Evolutionary conservation across 1,140 invertebrate genomes (phyloP), one percentile per base, ranked within the genome.

Genomic region (Laodelphax striatellus): DNA sequence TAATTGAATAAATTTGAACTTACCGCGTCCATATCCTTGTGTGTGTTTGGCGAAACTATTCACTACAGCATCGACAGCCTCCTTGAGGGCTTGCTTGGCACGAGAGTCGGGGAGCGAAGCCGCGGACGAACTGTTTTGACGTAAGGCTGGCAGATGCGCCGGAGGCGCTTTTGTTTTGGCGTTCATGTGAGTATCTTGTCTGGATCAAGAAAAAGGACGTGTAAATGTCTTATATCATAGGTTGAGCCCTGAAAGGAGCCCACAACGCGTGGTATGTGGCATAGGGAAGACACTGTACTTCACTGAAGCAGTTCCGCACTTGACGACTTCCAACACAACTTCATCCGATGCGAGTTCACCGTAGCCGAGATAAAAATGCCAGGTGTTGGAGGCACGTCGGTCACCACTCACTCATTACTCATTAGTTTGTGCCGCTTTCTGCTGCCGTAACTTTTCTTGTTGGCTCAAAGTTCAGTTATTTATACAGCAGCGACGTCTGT

Each of bases 11-110:
- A n/a, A 44, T 44, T 44, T 19, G 43, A 44, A 44, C 43, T 44
- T 44, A 44, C 43, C 43, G 43, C 43, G 43, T 44, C 43, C 43
- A 44, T 44, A 44, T 44, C 43, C 43, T 73, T 87, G 84, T 41
- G 82, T 85, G 66, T 87, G 85, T 68, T 87, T 88, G 10, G 85
- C 84, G 73, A 87, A 88, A 70, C 85, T 88, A 71, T 86, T 86
- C 60, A 87, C 85, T 28, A 88, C 85, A 19, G 84, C 84, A 70
- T 88, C 85, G 6, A 88, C 85, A 5, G 85, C 85, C 70, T 88
- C 85, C 67, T 83, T 84, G 34, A 88, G 75, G 38, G 86, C 83
- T 66, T 84, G 82, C 68, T 86, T 86, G 57, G 82, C 81, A 56
- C 79, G 73, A n/a, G 80, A 79, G 70, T 83, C 82, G 19, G 79